Evolutionary conservation across 2,113 vertebrate species (phyloP).

Genomic region (Nothobranchius furzeri): DNA sequence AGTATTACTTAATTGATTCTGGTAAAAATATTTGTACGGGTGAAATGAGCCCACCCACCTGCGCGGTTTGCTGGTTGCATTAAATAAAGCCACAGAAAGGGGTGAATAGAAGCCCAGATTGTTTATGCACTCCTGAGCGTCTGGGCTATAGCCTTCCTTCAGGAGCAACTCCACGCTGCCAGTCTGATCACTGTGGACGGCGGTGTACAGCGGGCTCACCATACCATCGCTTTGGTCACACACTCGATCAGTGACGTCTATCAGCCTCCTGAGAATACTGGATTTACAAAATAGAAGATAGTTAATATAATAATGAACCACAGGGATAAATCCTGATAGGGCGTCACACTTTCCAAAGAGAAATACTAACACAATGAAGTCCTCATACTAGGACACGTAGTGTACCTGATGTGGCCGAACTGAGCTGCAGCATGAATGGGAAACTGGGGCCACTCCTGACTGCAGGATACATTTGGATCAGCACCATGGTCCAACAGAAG

Average conservation of each 20-base stretch:
- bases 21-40: too few species aligned
- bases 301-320: not conserved
- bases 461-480: constrained; percentile 88
- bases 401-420: constrained; percentile 84
- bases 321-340: too few species aligned
- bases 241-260: constrained; percentile 76
- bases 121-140: constrained; percentile 85
- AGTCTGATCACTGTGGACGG: constrained; percentile 72
- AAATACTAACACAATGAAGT: too few species aligned
- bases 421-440: constrained; percentile 92
- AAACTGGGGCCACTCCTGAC: constrained; percentile 86
- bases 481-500: constrained; percentile 83
- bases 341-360: too few species aligned
- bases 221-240: constrained; percentile 80
- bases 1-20: not conserved
- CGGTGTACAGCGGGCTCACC: constrained; percentile 92
- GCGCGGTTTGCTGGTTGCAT: not conserved
- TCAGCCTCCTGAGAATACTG: constrained; percentile 80
- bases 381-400: not conserved
- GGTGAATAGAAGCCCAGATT: constrained; percentile 80
- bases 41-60: constrained; percentile 31
- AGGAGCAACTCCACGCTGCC: constrained; percentile 81
- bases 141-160: constrained; percentile 83
- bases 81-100: constrained; percentile 54
- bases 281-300: not conserved